A percentile compares a stretch with the other conserved stretches of the same genome.
phyloP scores from a whole-genome alignment of 2,888 invertebrate species.

The Phasia obesa region DNA sequence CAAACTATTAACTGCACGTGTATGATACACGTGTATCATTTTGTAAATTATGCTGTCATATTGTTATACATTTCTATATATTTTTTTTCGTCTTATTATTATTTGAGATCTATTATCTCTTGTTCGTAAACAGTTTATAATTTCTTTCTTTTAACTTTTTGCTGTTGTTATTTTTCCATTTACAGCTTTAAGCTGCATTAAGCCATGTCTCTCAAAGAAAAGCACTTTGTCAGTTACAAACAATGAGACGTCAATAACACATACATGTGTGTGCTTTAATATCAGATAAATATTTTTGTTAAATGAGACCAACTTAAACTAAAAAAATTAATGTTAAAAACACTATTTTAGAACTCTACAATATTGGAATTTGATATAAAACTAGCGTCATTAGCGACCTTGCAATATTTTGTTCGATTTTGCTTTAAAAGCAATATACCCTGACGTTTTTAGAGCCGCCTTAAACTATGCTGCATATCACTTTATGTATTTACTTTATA shows the following conservation, averaged over 20 bases:
- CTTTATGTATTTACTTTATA: too few species aligned
- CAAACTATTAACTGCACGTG: slow-evolving; percentile 53
- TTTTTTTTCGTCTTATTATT: slow-evolving; percentile 4
- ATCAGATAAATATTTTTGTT: not conserved
- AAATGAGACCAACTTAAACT: not conserved
- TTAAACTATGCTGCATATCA: too few species aligned
- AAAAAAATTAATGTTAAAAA: not conserved
- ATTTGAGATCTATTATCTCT: slow-evolving; percentile 5
- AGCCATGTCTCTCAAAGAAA: slow-evolving; percentile 39
- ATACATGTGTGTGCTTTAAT: not conserved
- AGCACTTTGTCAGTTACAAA: slow-evolving; percentile 43
- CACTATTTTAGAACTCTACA: too few species aligned
- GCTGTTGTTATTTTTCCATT: slow-evolving; percentile 14
- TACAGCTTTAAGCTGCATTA: slow-evolving; percentile 52
- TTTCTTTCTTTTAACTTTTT: slow-evolving; percentile 12
- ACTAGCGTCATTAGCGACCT: too few species aligned
- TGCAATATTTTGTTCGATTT: too few species aligned
- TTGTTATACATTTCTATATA: not conserved
- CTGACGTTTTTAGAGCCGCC: too few species aligned
- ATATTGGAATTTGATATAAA: too few species aligned
- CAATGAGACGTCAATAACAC: slow-evolving; percentile 33
- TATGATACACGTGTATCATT: not conserved
- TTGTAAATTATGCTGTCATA: not conserved
- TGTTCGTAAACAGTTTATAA: slow-evolving; percentile 34
- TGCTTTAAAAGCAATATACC: too few species aligned